Percentiles rank a stretch among this genome's conserved stretches.
phyloP scores from a whole-genome alignment of 2,113 vertebrate species.

The Ptychochromis oligacanthus region DNA sequence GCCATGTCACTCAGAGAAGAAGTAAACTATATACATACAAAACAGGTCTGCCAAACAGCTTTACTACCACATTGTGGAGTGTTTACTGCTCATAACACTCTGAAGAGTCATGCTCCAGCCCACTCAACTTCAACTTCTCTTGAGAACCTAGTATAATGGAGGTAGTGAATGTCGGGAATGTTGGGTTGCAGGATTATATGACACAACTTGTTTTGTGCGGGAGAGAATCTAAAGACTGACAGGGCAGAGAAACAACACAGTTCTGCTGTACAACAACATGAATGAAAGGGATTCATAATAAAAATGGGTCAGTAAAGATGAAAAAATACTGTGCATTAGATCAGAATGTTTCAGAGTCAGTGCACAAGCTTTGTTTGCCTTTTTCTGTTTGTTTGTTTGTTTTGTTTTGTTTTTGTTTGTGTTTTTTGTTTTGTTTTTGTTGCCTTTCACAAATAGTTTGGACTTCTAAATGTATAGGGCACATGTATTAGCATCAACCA shows the following conservation, averaged over 20 bases:
- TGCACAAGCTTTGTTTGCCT: too few species aligned
- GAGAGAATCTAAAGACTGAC: not conserved
- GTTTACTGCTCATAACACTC: conserved; percentile 10
- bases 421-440: too few species aligned
- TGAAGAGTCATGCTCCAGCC: not conserved
- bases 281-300: not conserved
- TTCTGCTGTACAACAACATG: not conserved
- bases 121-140: not conserved
- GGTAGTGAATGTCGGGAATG: not conserved
- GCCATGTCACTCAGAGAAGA: not conserved
- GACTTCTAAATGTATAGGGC: not conserved
- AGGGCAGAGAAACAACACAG: not conserved
- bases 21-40: not conserved
- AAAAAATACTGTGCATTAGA: not conserved
- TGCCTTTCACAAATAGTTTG: not conserved
- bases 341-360: too few species aligned
- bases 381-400: too few species aligned
- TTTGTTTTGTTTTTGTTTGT: too few species aligned
- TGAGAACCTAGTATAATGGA: not conserved
- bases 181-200: not conserved
- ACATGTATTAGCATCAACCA: not conserved
- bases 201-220: not conserved
- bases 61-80: not conserved
- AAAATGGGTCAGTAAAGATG: not conserved
- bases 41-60: conserved; percentile 4